Conservation (phyloP, 2,113 vertebrate genomes). For the Zosterops japonicus region DNA sequence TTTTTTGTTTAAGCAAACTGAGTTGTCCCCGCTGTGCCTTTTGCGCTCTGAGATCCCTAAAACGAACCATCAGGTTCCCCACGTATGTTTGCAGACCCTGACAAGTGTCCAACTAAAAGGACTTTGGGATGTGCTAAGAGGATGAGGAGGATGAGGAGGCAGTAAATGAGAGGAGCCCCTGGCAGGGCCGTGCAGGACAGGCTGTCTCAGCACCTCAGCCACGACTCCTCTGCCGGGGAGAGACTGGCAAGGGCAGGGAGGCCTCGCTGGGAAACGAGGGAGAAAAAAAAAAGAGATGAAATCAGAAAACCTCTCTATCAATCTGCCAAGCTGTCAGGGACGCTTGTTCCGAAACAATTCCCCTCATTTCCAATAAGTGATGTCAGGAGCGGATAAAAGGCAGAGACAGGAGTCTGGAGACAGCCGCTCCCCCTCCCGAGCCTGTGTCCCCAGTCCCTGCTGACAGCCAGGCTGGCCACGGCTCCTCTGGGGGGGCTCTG, state of each 20-base stretch:
- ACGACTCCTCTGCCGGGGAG: not conserved
- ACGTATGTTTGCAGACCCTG: no score
- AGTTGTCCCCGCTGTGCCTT: no score
- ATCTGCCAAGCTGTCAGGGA: conserved; percentile 58
- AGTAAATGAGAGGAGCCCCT: not conserved
- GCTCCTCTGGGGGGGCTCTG: not conserved
- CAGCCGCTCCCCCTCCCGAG: not conserved
- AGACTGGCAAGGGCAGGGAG: not conserved
- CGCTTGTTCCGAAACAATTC: conserved; percentile 48
- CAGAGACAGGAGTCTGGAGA: conserved; percentile 51
- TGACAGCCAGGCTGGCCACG: not conserved
- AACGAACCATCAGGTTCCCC: no score
- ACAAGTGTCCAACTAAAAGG: accelerated
- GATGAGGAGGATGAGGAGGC: not conserved
- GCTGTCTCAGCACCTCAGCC: not conserved
- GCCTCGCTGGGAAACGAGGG: not conserved
- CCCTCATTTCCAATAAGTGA: conserved; percentile 37
- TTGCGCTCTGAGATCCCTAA: no score
- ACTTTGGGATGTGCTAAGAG: accelerated
- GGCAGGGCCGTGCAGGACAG: not conserved
- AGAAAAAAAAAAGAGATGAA: not conserved
- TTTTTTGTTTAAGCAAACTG: no score
- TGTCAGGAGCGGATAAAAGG: conserved; percentile 41
- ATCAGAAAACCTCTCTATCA: conserved; percentile 63
- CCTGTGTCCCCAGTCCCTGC: not conserved